These are phyloP conservation scores for Podarcis lilfordi DNA, from an alignment of 2,797 vertebrate genomes.

Conservation along the genomic window DNA sequence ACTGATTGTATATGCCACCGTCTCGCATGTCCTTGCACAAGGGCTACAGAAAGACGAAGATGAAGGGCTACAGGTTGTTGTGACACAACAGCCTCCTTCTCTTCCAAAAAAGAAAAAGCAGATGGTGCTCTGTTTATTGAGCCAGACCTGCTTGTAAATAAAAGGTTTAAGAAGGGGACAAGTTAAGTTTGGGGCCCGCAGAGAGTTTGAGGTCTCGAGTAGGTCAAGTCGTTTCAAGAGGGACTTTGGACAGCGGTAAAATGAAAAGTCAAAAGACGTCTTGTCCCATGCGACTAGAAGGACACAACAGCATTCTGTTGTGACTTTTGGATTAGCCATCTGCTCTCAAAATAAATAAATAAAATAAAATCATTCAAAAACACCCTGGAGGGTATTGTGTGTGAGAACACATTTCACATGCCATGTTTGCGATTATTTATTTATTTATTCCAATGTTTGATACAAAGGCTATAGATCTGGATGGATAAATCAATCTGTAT, in stretches of 20 bases:
- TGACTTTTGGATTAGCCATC: conserved; percentile 66
- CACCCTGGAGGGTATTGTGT: conserved; percentile 32
- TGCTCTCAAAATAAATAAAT: conserved; percentile 49
- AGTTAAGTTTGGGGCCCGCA: background rate
- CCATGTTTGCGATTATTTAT: conserved; percentile 14
- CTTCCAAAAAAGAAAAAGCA: background rate
- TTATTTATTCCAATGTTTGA: conserved; percentile 25
- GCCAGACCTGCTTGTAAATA: conserved; percentile 23
- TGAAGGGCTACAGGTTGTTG: background rate
- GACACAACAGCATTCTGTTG: conserved; percentile 53
- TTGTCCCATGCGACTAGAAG: conserved; percentile 47
- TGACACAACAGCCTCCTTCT: background rate
- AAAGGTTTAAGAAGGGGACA: conserved; percentile 40
- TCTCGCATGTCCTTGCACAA: background rate
- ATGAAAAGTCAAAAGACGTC: background rate
- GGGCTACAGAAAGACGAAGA: background rate
- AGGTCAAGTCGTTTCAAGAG: conserved; percentile 22
- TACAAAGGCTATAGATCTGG: conserved; percentile 16
- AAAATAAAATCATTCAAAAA: conserved; percentile 60
- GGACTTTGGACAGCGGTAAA: conserved; percentile 21
- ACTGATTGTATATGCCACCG: conserved; percentile 21
- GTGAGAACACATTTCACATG: conserved; percentile 34
- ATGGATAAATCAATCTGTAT: background rate
- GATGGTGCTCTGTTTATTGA: conserved; percentile 19
- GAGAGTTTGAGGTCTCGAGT: background rate